A percentile compares a stretch with the other conserved stretches of the same genome.
Evolutionary conservation across 2,797 vertebrate genomes (phyloP).

Genomic region (Scarus forsteni): DNA sequence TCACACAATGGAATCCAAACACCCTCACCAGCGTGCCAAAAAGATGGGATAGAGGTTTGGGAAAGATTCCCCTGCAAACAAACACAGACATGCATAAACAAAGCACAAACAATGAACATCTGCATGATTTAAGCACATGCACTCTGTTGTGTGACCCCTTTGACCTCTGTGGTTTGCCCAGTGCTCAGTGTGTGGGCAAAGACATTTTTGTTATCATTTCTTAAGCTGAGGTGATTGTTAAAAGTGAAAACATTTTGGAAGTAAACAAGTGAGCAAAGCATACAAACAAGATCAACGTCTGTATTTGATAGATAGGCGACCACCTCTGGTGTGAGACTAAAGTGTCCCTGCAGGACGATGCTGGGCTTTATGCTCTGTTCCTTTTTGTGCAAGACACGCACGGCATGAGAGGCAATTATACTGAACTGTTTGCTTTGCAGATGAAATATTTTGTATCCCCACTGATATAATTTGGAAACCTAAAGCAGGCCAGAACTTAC

Average conservation of each 20-base stretch:
- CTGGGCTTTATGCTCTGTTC: neutral
- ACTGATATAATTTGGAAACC: neutral
- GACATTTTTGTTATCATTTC: slow-evolving; percentile 27
- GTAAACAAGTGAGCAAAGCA: neutral
- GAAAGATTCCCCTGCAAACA: slow-evolving; percentile 7
- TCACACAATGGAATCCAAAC: neutral
- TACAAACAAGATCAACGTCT: slow-evolving; percentile 18
- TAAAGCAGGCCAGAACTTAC: neutral
- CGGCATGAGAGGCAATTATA: neutral
- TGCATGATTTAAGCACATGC: slow-evolving; percentile 7
- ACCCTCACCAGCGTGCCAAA: slow-evolving; percentile 18
- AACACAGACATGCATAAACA: no score
- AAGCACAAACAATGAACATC: neutral
- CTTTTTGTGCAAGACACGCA: slow-evolving; percentile 8
- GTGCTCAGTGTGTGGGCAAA: slow-evolving; percentile 1
- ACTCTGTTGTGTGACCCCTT: neutral
- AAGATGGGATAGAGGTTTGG: slow-evolving; percentile 13
- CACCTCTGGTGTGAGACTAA: slow-evolving; percentile 26
- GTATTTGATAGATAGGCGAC: slow-evolving; percentile 14
- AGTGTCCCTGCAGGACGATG: slow-evolving; percentile 5
- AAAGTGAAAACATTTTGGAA: neutral
- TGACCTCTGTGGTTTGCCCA: slow-evolving; percentile 35
- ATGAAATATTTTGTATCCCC: slow-evolving; percentile 15
- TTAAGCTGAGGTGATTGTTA: neutral
- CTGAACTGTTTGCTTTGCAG: slow-evolving; percentile 20